Base-by-base conservation (phyloP, 2,113 vertebrate genomes). In the Tetrao urogallus region DNA sequence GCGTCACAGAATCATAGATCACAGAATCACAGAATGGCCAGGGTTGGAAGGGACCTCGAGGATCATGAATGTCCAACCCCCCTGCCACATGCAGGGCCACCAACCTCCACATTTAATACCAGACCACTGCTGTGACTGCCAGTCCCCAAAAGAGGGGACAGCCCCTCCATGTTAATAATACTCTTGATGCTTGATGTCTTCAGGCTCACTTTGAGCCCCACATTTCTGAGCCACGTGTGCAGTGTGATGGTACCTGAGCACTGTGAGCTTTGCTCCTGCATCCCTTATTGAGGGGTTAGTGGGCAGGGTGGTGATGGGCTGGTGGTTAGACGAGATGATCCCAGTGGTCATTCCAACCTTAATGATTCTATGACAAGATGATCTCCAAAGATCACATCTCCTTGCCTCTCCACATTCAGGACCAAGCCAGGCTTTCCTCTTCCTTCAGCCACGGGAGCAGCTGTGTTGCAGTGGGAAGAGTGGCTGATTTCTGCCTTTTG, bases 391-490 rank as follows among this genome's bases (percentile, higher is more conserved):
- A 43, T 11, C 32, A 5, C 7, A 21, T 34, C 13, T 25, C 54
- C 42, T 45, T 40, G 24, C 22, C 82, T 24, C 13, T 85, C 30
- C 42, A 16, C 9, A 47, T 21, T 22, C 5, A 22, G 43, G 18
- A 42, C 25, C 34, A 22, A 5, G 21, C 1, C 1, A 3, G 32
- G 54, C 11, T 78, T 20, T 40, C 6, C 25, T 5, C 0, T 9
- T 30, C 27, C 54, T 73, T 18, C n/a, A 77, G 32, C 28, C 24
- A 15, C 24, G 15, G 13, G 15, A 57, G 61, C 61, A 63, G 56
- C 32, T 0, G 0, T 45, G 40, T 82, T 0, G 1, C 65, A 25
- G 50, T 1, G 2, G 7, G 40, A 4, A 17, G 50, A 45, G 40
- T 0, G 8, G 1, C 13, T 34, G 34, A 2, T 73, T 88, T 47